Evolutionary conservation across 2,888 invertebrate species (phyloP), one percentile per base, ranked within the genome.

Genomic region (Auanema sp.): DNA sequence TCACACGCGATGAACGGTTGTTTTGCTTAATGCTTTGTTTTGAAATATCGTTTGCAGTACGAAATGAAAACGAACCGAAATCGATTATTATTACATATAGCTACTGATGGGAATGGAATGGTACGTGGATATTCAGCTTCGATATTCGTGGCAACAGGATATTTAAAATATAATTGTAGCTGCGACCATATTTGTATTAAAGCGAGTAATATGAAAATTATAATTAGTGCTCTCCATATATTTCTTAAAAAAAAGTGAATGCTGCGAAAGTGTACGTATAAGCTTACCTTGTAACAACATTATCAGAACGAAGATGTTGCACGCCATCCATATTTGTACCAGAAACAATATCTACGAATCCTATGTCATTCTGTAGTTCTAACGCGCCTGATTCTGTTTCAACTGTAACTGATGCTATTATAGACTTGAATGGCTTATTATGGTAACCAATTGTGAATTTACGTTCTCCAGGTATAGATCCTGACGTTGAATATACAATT

Each of bases 71-170:
- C 18, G 56, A 25, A 78, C 74, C 81, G 68, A 69, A 78, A 80
- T 58, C 82, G 81, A 72, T 81, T 81, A 64, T 79, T 81, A 60
- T 81, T 81, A 66, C 81, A 81, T 55, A 81, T 72, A 11, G 81
- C 81, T 2, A 81, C 78, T 16, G 76, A 69, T 10, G 81, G 81
- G 57, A 81, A 83, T 12, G 76, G 58, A 43, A 83, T 72, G 49
- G 73, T 69, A n/a, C 60, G 60, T 10, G 81, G 81, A 62, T 81
- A 81, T 53, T 78, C 75, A 21, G 80, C 81, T 65, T 79, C 79
- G 21, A 81, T 81, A 60, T 81, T 83, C 11, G 81, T 81, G 0
- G 79, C 76, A 6, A 78, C 73, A 43, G 76, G 77, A 43, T 72
- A 65, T 16, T 66, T 67, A 44, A 66, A 44, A 63, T 70, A 76